A percentile compares a stretch with the other conserved stretches of the same genome.
These are phyloP conservation scores for Otus sunia DNA, from an alignment of 2,113 vertebrate genomes.

Conservation along the genomic window DNA sequence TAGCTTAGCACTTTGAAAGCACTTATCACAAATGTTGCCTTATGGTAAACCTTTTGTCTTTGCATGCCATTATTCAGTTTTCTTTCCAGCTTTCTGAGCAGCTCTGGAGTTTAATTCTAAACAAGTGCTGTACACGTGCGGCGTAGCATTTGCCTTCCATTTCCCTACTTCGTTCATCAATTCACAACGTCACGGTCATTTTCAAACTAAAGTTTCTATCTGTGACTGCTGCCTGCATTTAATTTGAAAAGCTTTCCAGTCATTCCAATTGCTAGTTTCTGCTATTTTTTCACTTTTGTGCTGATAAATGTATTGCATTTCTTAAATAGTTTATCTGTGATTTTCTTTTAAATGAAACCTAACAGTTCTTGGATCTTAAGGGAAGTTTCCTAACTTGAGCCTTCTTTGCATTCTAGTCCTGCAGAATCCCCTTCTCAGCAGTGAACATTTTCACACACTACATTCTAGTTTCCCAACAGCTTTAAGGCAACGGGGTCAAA, in stretches of 20 bases:
- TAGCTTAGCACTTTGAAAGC: not conserved
- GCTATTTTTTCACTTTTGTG: not conserved
- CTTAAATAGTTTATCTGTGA: not conserved
- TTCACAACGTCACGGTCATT: not conserved
- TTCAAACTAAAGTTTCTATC: not conserved
- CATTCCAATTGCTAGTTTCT: not conserved
- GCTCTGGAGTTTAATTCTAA: not conserved
- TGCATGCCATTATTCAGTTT: not conserved
- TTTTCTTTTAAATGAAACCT: not conserved
- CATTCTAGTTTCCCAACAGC: not conserved
- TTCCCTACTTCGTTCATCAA: not conserved
- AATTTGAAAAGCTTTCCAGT: not conserved
- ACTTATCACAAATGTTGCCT: not conserved
- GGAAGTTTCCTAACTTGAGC: not conserved
- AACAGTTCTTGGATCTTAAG: not conserved
- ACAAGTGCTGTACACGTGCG: not conserved
- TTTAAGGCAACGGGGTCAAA: not conserved
- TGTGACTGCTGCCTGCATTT: not conserved
- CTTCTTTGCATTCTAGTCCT: not conserved
- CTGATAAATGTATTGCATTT: not conserved
- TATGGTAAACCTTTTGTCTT: not conserved
- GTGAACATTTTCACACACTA: not conserved
- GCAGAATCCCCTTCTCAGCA: not conserved
- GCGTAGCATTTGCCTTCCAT: not conserved
- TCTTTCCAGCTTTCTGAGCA: not conserved